phyloP scores from a whole-genome alignment of 2,113 vertebrate species.

The Tupaia chinensis region DNA sequence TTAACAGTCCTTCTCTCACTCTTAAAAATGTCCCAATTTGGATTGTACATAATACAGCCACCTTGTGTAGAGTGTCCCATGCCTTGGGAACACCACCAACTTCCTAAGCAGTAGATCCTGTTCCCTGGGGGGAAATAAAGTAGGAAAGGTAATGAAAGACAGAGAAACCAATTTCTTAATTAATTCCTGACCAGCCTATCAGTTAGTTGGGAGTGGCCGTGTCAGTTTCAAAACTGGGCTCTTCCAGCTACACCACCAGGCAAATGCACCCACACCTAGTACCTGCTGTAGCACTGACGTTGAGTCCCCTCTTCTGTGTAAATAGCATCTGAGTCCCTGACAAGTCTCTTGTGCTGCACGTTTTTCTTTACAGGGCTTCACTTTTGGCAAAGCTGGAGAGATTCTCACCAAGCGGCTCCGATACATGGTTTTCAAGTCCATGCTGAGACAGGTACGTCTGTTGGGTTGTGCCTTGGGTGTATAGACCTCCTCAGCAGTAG shows the following conservation, averaged over 20 bases:
- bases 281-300: not conserved
- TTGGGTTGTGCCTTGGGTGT: rapidly evolving
- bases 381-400: conserved; percentile 97
- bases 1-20: not conserved
- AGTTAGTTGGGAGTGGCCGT: not conserved
- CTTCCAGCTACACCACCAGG: rapidly evolving
- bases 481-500: not conserved
- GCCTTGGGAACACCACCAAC: not conserved
- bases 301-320: not conserved
- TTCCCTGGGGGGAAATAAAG: not conserved
- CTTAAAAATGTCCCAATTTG: not conserved
- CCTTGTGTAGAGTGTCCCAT: not conserved
- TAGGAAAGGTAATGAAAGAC: too few relatives aligned
- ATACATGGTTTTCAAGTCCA: conserved; percentile 93
- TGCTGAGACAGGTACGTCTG: conserved; percentile 95
- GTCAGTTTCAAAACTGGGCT: not conserved
- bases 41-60: not conserved
- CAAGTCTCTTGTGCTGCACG: not conserved
- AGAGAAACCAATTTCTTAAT: not conserved
- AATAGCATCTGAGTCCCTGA: not conserved
- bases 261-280: not conserved
- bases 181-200: not conserved
- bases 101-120: not conserved
- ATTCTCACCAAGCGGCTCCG: conserved; percentile 95
- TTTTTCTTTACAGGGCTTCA: conserved; percentile 90